Conservation (phyloP, 1,140 invertebrate species). For the Homalodisca vitripennis region DNA sequence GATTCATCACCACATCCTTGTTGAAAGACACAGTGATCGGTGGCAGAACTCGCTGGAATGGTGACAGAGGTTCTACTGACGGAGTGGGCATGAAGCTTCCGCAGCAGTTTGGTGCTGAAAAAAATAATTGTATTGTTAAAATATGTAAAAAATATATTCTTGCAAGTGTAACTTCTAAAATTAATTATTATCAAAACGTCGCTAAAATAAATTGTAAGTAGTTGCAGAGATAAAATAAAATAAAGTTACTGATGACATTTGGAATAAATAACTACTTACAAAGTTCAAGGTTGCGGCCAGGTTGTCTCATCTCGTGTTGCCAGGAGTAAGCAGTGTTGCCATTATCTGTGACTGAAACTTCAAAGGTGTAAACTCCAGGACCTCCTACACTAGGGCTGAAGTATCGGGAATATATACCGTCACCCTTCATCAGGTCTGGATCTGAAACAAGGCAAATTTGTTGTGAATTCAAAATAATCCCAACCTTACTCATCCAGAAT, state of each 20-base stretch:
- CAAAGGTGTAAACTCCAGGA: constrained; percentile 54
- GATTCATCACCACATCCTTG: constrained; percentile 44
- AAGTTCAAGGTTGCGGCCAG: neutral
- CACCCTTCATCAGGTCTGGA: constrained; percentile 62
- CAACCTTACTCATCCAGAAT: no score
- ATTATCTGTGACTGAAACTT: constrained; percentile 51
- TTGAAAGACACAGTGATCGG: constrained; percentile 49
- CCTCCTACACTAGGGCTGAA: constrained; percentile 53
- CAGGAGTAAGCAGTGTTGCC: constrained; percentile 53
- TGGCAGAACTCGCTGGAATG: constrained; percentile 52
- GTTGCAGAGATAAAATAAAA: no score
- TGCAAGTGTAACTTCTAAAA: no score
- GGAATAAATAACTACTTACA: neutral
- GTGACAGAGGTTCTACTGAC: constrained; percentile 48
- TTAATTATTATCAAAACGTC: no score
- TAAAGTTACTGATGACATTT: no score
- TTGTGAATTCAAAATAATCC: no score
- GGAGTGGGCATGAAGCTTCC: constrained; percentile 50
- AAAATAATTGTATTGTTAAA: constrained; percentile 28
- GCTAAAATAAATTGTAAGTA: no score
- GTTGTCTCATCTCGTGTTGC: constrained; percentile 37
- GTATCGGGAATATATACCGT: constrained; percentile 65
- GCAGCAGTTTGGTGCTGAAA: constrained; percentile 48
- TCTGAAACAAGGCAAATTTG: no score
- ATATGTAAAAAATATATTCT: neutral